Base-by-base conservation (phyloP, 1,140 invertebrate genomes). In the Drosophila equinoxialis region DNA sequence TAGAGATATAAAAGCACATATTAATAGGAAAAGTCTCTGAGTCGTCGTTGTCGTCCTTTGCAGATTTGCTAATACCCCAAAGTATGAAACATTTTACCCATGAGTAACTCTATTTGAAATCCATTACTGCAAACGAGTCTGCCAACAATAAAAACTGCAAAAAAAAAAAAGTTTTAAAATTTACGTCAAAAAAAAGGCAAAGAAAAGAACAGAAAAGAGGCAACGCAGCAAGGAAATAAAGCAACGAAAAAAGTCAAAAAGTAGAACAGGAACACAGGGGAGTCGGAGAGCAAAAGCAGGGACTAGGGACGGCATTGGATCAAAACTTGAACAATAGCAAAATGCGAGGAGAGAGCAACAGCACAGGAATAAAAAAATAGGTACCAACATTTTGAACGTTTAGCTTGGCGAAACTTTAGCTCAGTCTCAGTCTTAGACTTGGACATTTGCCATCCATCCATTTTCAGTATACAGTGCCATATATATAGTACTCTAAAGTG, bases 71-170 rank as follows among this genome's bases (percentile, higher is more conserved):
- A 87, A 87, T 87, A 84, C 84, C 84, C 84, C 68, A 83, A 89
- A 84, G 84, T 89, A 89, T 89, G 84, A 72, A 80, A 82, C 77
- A 89, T 89, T 89, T 89, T 89, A 89, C 84, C 84, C 84, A 89
- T 89, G 84, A 89, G 84, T 84, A 89, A 89, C 80, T 89, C 84
- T 84, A 89, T 89, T 89, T 78, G 84, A 89, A 89, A 89, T 89
- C 84, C 84, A 89, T 89, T 89, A 89, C 80, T 84, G 84, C 80
- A 81, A 84, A 89, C 84, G 80, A 89, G 84, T 90, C 80, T 76
- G 84, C 74, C 74, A 78, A 89, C 84, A 89, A 89, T 89, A 89
- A 89, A 76, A 89, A 89, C 84, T 89, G 80, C 71, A 84, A 76
- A 51, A 51, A 23, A 23, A 23, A 17, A 23, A 51, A 51, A 89